Conservation (phyloP, 2,888 invertebrate genomes). For the Drosophila macrospina region DNA sequence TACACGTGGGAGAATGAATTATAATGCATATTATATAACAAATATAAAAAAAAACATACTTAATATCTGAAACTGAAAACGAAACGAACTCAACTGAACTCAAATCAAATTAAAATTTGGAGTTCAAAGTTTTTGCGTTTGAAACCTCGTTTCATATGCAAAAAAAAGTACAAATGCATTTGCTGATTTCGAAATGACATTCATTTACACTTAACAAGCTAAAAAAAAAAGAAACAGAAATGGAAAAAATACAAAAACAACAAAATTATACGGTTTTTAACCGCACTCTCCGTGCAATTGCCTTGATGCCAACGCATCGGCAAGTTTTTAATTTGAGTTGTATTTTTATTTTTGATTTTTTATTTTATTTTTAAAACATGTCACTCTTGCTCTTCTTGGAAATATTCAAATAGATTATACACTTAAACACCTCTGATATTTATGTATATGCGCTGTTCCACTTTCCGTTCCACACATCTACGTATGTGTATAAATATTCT, state of each 20-base stretch:
- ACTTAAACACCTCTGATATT: constrained; percentile 21
- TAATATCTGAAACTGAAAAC: constrained; percentile 2
- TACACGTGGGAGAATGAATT: constrained; percentile 35
- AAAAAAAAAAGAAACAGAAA: constrained; percentile 2
- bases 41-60: background rate
- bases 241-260: background rate
- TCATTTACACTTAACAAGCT: constrained; percentile 28
- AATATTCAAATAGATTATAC: constrained; percentile 35
- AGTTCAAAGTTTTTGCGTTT: constrained; percentile 39
- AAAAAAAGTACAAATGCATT: constrained; percentile 19
- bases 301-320: constrained; percentile 24
- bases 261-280: constrained; percentile 33
- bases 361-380: constrained; percentile 56
- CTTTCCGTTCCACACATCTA: constrained; percentile 14
- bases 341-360: too few relatives aligned
- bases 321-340: too few relatives aligned
- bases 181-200: constrained; percentile 30
- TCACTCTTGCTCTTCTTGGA: constrained; percentile 43
- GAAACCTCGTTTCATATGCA: constrained; percentile 4
- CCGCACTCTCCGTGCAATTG: constrained; percentile 29
- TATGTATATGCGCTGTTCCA: constrained; percentile 30
- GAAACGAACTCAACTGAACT: constrained; percentile 10
- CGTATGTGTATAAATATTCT: constrained; percentile 21
- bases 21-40: constrained; percentile 23
- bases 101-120: constrained; percentile 5